Conservation (phyloP, 2,888 invertebrate species). For the Ernsta delagoae region DNA sequence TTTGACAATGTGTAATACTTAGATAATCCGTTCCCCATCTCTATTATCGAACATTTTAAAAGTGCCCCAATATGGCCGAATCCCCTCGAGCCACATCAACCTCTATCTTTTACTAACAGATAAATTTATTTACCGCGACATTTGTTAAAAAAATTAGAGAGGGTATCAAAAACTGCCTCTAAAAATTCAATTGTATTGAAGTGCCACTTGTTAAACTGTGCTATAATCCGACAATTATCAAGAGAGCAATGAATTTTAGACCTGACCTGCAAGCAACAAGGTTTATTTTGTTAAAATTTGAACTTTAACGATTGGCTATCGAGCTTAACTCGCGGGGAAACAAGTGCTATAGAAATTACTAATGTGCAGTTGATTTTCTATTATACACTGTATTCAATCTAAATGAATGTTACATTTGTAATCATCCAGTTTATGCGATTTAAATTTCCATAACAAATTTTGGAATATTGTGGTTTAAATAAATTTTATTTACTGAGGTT, state of each 20-base stretch:
- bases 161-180: conserved; percentile 72
- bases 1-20: background rate
- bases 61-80: conserved; percentile 68
- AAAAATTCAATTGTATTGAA: conserved; percentile 75
- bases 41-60: conserved; percentile 77
- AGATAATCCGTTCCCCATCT: conserved; percentile 55
- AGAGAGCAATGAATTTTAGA: conserved; percentile 36
- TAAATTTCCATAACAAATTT: conserved; percentile 28
- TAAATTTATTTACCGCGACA: conserved; percentile 75
- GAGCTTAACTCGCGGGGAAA: conserved; percentile 36
- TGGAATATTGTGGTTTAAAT: background rate
- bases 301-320: conserved; percentile 39
- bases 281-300: conserved; percentile 20
- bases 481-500: too few species aligned
- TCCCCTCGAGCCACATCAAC: conserved; percentile 55
- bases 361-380: conserved; percentile 54
- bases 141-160: conserved; percentile 80
- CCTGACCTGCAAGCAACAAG: conserved; percentile 35
- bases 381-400: conserved; percentile 41
- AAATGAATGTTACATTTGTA: conserved; percentile 32
- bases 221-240: conserved; percentile 44
- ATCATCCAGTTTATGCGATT: conserved; percentile 26
- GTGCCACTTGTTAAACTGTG: conserved; percentile 66
- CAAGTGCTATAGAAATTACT: conserved; percentile 43
- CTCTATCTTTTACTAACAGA: conserved; percentile 55